phyloP scores from a whole-genome alignment of 2,888 invertebrate species.

The Papilio elwesi region DNA sequence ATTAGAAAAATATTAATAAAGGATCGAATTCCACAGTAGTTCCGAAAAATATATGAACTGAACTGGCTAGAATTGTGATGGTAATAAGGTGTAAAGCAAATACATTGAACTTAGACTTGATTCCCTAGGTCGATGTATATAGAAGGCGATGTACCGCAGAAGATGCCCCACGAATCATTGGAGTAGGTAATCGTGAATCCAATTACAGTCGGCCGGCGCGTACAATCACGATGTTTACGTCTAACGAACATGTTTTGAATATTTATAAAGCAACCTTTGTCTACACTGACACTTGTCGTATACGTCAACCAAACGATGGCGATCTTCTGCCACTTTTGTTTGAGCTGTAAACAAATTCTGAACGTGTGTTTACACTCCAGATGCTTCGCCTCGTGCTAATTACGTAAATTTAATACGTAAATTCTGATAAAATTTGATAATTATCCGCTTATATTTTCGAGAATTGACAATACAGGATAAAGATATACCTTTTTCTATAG shows the following conservation, averaged over 20 bases:
- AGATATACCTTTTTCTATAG: background rate
- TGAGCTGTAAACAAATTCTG: slow-evolving; percentile 33
- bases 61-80: no score
- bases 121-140: background rate
- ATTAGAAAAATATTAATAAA: no score
- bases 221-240: slow-evolving; percentile 53
- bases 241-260: slow-evolving; percentile 55
- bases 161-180: slow-evolving; percentile 57
- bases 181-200: slow-evolving; percentile 45
- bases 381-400: slow-evolving; percentile 22
- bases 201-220: slow-evolving; percentile 55
- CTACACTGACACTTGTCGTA: slow-evolving; percentile 35
- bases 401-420: slow-evolving; percentile 12
- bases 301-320: slow-evolving; percentile 39
- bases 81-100: no score
- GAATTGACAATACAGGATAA: background rate
- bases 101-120: background rate
- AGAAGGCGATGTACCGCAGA: slow-evolving; percentile 49
- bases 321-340: slow-evolving; percentile 38
- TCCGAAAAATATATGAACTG: no score
- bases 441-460: background rate
- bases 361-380: slow-evolving; percentile 34
- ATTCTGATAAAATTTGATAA: slow-evolving; percentile 19
- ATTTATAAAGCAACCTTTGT: slow-evolving; percentile 49
- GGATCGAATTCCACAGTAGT: no score